Base-by-base conservation (phyloP, 2,888 invertebrate species). In the Himalopsyche tibetana region DNA sequence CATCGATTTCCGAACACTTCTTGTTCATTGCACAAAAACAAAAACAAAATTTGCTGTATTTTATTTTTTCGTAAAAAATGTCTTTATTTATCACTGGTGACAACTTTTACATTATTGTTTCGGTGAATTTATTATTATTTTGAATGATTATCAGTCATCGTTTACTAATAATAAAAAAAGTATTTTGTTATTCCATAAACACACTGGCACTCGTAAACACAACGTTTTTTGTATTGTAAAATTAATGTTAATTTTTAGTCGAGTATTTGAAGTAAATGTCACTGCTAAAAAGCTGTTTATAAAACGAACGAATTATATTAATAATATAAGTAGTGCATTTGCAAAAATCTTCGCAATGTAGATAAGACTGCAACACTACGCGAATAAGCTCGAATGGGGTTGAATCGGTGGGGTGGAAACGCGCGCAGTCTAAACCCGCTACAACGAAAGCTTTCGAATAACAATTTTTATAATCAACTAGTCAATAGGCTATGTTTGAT, bases 291-390 rank as follows among this genome's bases (percentile, higher is more conserved):
- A 63, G 28, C 8, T 19, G 63, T 63, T 63, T 63, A 19, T 12
- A 63, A 63, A 19, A 63, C 11, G 28, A 63, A 63, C 11, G 6
- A 19, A 63, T 63, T 19, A 63, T 63, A 19, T 63, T 63, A 15
- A 4, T 51, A 15, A 15, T 15, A 15, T 19, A 63, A 5, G 36
- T 17, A 81, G 69, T 51, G 84, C 81, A 84, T 84, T 84, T 84
- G 81, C 84, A 45, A 81, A 63, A 84, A 81, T 80, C 84, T 84
- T 81, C 42, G 81, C 42, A 45, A 45, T 63, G 36, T 36, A 82
- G 84, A 84, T 84, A 81, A 80, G 81, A 84, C 81, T 84, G 84
- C 84, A 81, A 81, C 81, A 82, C 51, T 81, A 84, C 81, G 63
- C 84, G 81, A 81, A 84, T 45, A 84, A 84, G 84, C 84, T 84